Percentiles rank a stretch among this genome's conserved stretches.
Conservation (phyloP, 2,888 invertebrate species). For the Taphrorychus bicolor region DNA sequence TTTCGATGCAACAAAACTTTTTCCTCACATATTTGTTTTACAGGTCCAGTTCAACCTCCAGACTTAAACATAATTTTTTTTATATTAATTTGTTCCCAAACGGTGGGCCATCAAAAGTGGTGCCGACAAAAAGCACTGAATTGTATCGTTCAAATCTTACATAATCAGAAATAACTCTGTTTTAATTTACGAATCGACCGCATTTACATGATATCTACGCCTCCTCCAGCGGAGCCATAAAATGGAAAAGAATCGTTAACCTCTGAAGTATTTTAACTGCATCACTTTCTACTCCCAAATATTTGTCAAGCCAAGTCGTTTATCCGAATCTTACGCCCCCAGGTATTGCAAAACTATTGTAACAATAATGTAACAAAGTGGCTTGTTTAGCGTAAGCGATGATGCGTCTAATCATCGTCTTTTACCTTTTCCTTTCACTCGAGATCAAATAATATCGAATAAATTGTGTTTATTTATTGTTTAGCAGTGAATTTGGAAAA, state of each 20-base stretch:
- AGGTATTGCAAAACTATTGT: conserved; percentile 1
- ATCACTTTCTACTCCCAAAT: background rate
- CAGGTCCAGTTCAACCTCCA: too few relatives aligned
- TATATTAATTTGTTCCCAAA: too few relatives aligned
- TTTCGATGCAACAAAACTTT: too few relatives aligned
- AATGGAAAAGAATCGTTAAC: conserved; percentile 1
- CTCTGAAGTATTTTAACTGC: background rate
- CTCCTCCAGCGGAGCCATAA: background rate
- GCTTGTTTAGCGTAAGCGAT: conserved; percentile 6
- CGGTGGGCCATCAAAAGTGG: too few relatives aligned
- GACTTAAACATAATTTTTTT: too few relatives aligned
- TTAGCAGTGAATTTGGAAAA: conserved; percentile 18
- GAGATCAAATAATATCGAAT: background rate
- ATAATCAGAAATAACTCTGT: background rate
- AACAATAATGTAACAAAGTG: conserved; percentile 9
- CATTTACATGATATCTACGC: background rate
- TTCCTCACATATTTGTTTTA: too few relatives aligned
- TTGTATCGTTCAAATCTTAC: too few relatives aligned
- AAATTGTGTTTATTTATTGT: conserved; percentile 7
- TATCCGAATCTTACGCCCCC: background rate
- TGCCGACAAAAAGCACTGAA: too few relatives aligned
- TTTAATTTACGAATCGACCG: background rate
- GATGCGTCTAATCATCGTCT: conserved; percentile 16
- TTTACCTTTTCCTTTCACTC: conserved; percentile 19
- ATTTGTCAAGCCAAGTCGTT: background rate